Conservation (phyloP, 2,113 vertebrate genomes). For the Oxyura jamaicensis region DNA sequence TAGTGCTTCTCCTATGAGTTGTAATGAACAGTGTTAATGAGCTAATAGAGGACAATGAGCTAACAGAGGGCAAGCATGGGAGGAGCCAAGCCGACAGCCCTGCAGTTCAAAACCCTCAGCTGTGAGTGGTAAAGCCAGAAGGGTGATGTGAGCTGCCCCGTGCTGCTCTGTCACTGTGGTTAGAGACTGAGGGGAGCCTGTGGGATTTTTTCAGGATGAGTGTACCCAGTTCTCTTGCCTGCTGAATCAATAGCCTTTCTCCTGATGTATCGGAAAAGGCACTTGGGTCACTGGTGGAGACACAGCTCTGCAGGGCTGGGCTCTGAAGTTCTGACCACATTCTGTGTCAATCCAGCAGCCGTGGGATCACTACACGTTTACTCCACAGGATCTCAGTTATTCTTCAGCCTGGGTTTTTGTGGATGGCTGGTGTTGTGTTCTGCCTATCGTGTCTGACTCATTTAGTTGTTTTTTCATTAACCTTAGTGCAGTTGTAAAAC, state of each 20-base stretch:
- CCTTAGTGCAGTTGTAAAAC: not conserved
- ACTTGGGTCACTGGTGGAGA: not conserved
- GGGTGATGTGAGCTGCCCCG: not conserved
- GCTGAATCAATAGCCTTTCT: not conserved
- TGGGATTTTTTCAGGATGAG: not conserved
- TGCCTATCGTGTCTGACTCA: not conserved
- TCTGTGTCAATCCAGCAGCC: not conserved
- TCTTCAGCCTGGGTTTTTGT: not conserved
- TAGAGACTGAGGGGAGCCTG: not conserved
- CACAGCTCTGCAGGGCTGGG: not conserved
- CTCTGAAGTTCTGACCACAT: rapidly evolving
- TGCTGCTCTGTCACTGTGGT: not conserved
- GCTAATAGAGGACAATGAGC: too few relatives aligned
- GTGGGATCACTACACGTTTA: not conserved
- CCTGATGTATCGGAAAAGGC: not conserved
- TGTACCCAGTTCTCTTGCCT: not conserved
- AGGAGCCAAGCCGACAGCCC: not conserved
- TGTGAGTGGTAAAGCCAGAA: not conserved
- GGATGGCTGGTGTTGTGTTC: not conserved
- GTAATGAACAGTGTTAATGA: not conserved
- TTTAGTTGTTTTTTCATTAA: not conserved
- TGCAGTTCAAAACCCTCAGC: not conserved
- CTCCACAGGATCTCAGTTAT: not conserved
- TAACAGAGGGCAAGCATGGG: not conserved
- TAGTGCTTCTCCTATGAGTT: not conserved